Evolutionary conservation across 1,140 invertebrate species (phyloP).

Genomic region (Cepaea nemoralis): DNA sequence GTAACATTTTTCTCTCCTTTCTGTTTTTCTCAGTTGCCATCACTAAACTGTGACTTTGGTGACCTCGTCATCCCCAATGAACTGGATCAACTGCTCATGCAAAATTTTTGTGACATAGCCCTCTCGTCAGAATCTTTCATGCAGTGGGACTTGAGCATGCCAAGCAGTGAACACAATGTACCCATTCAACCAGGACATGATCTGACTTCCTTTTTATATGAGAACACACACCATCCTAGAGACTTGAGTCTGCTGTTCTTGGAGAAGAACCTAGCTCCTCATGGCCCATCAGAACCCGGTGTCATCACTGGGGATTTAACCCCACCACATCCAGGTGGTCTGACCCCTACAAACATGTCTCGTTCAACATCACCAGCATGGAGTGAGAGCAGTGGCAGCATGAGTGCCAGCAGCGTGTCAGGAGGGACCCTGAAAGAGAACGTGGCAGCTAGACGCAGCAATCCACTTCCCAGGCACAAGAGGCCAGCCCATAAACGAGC

Average conservation of each 20-base stretch:
- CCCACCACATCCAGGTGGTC: conserved; percentile 28
- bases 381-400: conserved; percentile 40
- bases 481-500: conserved; percentile 49
- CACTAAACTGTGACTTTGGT: conserved; percentile 34
- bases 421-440: too few species aligned
- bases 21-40: conserved; percentile 31
- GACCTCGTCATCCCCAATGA: conserved; percentile 35
- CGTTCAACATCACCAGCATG: conserved; percentile 32
- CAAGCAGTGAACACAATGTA: not conserved
- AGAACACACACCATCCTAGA: not conserved
- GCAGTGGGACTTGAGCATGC: not conserved
- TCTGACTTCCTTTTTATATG: conserved; percentile 35
- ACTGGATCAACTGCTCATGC: conserved; percentile 30
- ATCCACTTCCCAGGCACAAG: conserved; percentile 46
- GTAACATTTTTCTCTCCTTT: not conserved
- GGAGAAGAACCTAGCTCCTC: not conserved
- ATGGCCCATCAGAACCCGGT: not conserved
- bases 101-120: conserved; percentile 7
- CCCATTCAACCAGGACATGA: conserved; percentile 1
- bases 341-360: conserved; percentile 24
- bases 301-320: not conserved
- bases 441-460: not conserved
- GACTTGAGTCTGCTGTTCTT: not conserved
- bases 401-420: conserved; percentile 32
- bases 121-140: conserved; percentile 5